Percentiles rank a stretch among this genome's conserved stretches.
Evolutionary conservation across 1,140 invertebrate genomes (phyloP).

Genomic region (Xylocopa sonorina): DNA sequence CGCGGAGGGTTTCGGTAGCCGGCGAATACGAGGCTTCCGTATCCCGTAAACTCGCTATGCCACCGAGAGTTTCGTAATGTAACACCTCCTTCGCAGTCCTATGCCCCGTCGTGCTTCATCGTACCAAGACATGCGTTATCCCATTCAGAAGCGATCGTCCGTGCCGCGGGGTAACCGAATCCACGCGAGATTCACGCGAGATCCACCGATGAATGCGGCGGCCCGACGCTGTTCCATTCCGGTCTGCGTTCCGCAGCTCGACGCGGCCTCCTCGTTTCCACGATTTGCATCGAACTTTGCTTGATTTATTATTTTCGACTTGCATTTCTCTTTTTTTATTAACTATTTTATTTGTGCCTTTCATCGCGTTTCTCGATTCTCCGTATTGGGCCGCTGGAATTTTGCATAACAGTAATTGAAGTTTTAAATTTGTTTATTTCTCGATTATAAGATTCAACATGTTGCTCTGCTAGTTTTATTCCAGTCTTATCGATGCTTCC

Average conservation of each 20-base stretch:
- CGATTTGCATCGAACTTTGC: slow-evolving; percentile 21
- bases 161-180: slow-evolving; percentile 52
- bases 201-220: slow-evolving; percentile 44
- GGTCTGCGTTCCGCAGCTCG: background rate
- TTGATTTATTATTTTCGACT: background rate
- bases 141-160: slow-evolving; percentile 40
- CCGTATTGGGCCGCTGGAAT: no score
- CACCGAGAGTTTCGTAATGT: slow-evolving; percentile 61
- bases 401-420: no score
- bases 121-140: slow-evolving; percentile 49
- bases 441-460: no score
- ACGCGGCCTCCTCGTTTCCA: background rate
- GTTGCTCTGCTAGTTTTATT: no score
- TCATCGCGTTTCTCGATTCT: background rate
- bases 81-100: slow-evolving; percentile 57
- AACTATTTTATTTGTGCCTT: no score
- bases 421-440: no score
- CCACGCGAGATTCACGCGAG: slow-evolving; percentile 55
- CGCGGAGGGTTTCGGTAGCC: slow-evolving; percentile 66
- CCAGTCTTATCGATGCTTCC: background rate
- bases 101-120: slow-evolving; percentile 41
- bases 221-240: background rate
- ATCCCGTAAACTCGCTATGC: slow-evolving; percentile 55
- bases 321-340: no score
- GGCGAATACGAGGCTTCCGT: slow-evolving; percentile 59